Conservation (phyloP, 2,888 invertebrate genomes). For the Drosophila melanocephala region DNA sequence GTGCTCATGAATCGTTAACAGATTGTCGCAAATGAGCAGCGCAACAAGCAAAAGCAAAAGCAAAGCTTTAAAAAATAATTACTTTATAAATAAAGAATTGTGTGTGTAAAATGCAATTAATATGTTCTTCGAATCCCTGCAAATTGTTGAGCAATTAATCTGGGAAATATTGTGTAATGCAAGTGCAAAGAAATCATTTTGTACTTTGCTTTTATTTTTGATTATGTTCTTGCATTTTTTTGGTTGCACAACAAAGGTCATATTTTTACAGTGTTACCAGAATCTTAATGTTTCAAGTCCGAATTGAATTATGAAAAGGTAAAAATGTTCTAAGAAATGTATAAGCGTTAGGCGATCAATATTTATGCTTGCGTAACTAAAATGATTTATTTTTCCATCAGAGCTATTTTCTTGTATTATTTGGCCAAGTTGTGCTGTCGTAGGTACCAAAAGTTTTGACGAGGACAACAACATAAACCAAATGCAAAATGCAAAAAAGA, state of each 20-base stretch:
- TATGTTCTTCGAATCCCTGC: not conserved
- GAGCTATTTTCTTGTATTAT: not conserved
- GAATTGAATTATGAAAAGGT: not conserved
- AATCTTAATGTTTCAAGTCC: not conserved
- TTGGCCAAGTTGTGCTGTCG: conserved; percentile 1
- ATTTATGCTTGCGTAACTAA: not conserved
- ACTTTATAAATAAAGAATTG: conserved; percentile 5
- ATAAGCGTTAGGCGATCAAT: not conserved
- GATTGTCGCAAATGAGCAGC: conserved; percentile 21
- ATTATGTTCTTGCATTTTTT: too few relatives aligned
- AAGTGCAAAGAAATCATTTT: not conserved
- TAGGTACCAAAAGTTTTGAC: conserved; percentile 40
- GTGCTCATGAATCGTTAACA: conserved; percentile 40
- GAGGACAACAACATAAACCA: conserved; percentile 1
- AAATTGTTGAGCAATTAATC: conserved; percentile 10
- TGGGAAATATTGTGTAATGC: conserved; percentile 10
- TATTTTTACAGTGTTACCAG: not conserved
- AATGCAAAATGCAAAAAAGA: conserved; percentile 9
- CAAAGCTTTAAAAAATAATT: not conserved
- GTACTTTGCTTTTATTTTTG: not conserved
- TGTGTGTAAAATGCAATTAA: conserved; percentile 3
- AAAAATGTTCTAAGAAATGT: rapidly evolving
- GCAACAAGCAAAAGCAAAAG: not conserved
- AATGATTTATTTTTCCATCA: not conserved
- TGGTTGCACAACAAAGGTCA: too few relatives aligned